Percentiles rank a stretch among this genome's conserved stretches.
These are phyloP conservation scores for Rhincodon typus DNA, from an alignment of 2,797 vertebrate species.

Conservation along the genomic window DNA sequence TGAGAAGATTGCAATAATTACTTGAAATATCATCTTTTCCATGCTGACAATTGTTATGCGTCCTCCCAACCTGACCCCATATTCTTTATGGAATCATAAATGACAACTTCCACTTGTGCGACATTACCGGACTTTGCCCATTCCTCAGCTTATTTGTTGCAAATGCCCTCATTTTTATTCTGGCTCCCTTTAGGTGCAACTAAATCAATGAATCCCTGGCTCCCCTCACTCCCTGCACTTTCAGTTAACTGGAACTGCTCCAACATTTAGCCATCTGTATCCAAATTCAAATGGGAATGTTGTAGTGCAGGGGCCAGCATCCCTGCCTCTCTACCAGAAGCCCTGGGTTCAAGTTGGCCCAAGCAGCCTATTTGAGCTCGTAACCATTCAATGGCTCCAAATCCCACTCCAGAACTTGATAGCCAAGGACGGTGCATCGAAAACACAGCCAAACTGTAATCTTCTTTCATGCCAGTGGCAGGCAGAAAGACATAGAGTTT, in stretches of 20 bases:
- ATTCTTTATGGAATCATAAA: not conserved
- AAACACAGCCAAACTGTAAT: no score
- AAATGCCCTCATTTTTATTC: not conserved
- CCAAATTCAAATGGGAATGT: not conserved
- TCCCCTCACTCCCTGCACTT: not conserved
- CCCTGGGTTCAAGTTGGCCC: no score
- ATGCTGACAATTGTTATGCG: not conserved
- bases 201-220: not conserved
- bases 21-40: not conserved
- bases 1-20: not conserved
- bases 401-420: no score
- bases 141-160: not conserved
- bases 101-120: not conserved
- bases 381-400: no score
- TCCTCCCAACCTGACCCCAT: not conserved
- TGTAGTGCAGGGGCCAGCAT: no score
- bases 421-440: no score
- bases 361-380: no score
- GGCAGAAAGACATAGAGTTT: no score
- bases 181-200: not conserved
- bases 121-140: not conserved
- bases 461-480: no score
- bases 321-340: no score
- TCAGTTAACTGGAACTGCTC: not conserved
- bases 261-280: not conserved